Conservation (phyloP, 2,888 invertebrate genomes). For the Onchidella celtica region DNA sequence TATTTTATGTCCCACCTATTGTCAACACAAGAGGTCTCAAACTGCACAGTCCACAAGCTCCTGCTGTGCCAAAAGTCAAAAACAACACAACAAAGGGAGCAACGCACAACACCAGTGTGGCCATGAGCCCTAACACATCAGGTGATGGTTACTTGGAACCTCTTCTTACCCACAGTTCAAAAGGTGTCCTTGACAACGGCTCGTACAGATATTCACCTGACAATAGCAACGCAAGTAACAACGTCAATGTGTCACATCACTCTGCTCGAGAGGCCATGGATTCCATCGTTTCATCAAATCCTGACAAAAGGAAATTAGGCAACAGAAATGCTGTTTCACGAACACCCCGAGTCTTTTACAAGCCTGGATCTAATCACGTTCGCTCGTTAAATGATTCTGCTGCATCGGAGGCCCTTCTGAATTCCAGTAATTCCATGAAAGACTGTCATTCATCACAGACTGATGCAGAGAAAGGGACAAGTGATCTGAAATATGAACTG, state of each 20-base stretch:
- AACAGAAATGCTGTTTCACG: background rate
- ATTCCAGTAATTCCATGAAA: background rate
- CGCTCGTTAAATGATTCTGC: background rate
- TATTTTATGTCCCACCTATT: constrained; percentile 36
- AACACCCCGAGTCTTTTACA: constrained; percentile 29
- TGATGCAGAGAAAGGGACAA: background rate
- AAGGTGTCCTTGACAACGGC: background rate
- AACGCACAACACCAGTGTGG: background rate
- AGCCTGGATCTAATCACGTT: constrained; percentile 1
- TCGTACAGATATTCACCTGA: background rate
- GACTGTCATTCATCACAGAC: background rate
- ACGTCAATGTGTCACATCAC: background rate
- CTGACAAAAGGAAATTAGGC: background rate
- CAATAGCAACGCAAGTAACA: background rate
- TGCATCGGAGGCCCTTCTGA: constrained; percentile 7
- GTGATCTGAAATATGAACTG: background rate
- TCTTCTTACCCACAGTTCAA: background rate
- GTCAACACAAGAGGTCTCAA: constrained; percentile 30
- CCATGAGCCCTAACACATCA: constrained; percentile 1
- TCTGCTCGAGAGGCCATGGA: background rate
- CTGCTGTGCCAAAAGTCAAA: background rate
- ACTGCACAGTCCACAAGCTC: background rate
- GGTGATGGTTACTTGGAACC: constrained; percentile 41
- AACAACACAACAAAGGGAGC: background rate
- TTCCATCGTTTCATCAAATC: background rate